Percentiles rank a stretch among this genome's conserved stretches.
Conservation (phyloP, 2,888 invertebrate species). For the Thecophora atra region DNA sequence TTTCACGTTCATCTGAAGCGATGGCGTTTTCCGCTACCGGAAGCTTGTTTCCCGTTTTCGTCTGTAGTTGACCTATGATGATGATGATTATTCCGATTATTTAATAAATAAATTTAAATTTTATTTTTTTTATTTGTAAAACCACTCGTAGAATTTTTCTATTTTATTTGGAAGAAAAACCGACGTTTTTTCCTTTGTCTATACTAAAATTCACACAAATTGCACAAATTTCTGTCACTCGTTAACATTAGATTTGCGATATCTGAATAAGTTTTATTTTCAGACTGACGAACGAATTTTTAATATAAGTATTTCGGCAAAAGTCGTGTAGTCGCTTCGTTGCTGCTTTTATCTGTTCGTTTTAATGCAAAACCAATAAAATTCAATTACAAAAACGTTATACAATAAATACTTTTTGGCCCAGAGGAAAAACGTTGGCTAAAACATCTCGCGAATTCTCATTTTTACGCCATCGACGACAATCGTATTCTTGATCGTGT, state of each 20-base stretch:
- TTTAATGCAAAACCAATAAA: constrained; percentile 53
- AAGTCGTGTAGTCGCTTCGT: constrained; percentile 14
- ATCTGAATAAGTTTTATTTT: constrained; percentile 29
- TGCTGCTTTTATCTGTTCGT: constrained; percentile 28
- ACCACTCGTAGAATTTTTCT: constrained; percentile 6
- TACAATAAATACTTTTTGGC: constrained; percentile 7
- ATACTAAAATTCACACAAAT: constrained; percentile 1
- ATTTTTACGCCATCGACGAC: constrained; percentile 36
- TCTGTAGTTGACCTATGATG: constrained; percentile 44
- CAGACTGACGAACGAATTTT: constrained; percentile 33
- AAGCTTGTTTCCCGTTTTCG: constrained; percentile 32
- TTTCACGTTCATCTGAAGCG: neutral
- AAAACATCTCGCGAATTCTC: constrained; percentile 16
- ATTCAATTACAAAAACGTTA: constrained; percentile 49
- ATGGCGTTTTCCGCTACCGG: neutral
- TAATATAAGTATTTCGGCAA: constrained; percentile 38
- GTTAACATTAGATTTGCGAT: constrained; percentile 18
- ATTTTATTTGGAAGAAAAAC: too few relatives aligned
- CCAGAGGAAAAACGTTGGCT: neutral
- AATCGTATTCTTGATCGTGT: neutral
- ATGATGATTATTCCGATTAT: neutral
- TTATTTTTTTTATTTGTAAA: neutral
- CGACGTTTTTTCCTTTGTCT: constrained; percentile 38
- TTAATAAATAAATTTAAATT: neutral
- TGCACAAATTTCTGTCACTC: constrained; percentile 4